phyloP scores from a whole-genome alignment of 2,797 vertebrate species.

The Sarcoramphus papa region DNA sequence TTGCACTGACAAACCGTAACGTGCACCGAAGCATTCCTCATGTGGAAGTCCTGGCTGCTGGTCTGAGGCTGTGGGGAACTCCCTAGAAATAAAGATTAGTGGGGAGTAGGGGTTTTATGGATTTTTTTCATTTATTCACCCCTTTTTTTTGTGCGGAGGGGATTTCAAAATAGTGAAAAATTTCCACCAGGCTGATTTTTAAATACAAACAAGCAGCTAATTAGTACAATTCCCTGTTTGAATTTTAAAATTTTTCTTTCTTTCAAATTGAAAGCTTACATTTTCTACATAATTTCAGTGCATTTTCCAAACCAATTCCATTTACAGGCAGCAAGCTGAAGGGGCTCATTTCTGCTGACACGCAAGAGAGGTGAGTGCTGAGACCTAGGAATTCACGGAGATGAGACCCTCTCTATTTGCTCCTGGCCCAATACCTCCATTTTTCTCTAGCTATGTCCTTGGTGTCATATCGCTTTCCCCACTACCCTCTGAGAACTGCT shows the following conservation, averaged over 20 bases:
- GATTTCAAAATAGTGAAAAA: background rate
- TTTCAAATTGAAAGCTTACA: background rate
- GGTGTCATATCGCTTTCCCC: background rate
- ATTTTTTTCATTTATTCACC: accelerated
- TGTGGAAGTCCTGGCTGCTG: background rate
- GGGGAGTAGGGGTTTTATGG: background rate
- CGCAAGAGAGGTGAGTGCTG: background rate
- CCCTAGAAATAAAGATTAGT: background rate
- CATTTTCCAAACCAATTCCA: background rate
- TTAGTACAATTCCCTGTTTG: background rate
- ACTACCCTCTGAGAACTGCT: background rate
- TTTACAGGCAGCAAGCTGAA: background rate
- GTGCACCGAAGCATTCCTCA: background rate
- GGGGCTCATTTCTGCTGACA: background rate
- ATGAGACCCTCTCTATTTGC: background rate
- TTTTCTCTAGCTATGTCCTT: background rate
- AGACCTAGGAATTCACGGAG: background rate
- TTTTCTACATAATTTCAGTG: background rate
- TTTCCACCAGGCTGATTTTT: background rate
- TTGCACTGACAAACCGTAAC: background rate
- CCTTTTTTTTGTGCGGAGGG: background rate
- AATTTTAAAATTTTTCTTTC: background rate
- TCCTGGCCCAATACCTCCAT: background rate
- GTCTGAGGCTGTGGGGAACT: background rate
- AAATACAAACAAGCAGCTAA: background rate